phyloP scores from a whole-genome alignment of 2,797 vertebrate species.

The Enteromius paludinosus region DNA sequence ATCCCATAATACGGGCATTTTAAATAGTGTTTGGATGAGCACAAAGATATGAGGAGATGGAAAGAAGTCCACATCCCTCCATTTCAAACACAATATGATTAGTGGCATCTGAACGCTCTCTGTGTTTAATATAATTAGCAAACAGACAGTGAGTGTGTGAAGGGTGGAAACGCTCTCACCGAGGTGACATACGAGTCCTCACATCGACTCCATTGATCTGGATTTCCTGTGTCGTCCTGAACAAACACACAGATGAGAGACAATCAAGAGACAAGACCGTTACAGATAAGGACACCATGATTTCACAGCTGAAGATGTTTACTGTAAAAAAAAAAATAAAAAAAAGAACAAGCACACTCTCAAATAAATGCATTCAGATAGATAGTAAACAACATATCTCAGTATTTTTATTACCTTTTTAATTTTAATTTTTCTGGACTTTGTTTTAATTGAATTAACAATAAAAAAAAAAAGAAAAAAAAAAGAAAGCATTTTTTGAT shows the following conservation, averaged over 20 bases:
- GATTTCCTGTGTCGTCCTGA: slow-evolving; percentile 66
- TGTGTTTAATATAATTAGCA: neutral
- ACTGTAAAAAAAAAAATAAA: too few species aligned
- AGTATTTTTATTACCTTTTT: too few species aligned
- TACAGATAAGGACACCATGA: too few species aligned
- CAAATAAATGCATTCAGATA: too few species aligned
- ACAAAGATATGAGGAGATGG: neutral
- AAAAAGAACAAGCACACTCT: neutral
- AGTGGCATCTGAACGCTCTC: neutral
- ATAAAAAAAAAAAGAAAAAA: too few species aligned
- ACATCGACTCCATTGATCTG: slow-evolving; percentile 54
- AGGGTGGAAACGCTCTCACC: slow-evolving; percentile 5
- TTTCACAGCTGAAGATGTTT: neutral
- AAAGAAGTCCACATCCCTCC: neutral
- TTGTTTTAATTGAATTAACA: too few species aligned
- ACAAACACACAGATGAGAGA: slow-evolving; percentile 34
- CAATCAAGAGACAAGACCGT: neutral
- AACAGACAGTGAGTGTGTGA: neutral
- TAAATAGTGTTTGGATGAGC: neutral
- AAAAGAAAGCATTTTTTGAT: too few species aligned
- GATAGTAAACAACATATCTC: too few species aligned
- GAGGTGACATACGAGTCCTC: slow-evolving; percentile 57
- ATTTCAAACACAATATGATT: neutral
- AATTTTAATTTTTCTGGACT: too few species aligned
- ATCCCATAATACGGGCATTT: too few species aligned